phyloP scores from a whole-genome alignment of 2,113 vertebrate species.

The Platysternon megacephalum region DNA sequence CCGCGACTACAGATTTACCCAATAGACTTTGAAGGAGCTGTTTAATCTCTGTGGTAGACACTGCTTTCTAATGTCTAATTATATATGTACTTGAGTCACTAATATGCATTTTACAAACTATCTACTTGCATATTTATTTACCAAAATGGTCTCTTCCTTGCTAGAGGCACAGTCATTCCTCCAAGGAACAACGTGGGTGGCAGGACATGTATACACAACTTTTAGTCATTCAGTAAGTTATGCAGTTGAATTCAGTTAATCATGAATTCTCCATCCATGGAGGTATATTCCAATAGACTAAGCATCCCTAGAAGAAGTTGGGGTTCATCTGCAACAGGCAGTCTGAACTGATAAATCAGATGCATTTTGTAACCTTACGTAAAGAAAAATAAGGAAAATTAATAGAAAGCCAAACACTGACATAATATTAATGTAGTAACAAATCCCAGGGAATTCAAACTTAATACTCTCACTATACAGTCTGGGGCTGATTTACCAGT shows the following conservation, averaged over 20 bases:
- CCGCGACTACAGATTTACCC: constrained; percentile 57
- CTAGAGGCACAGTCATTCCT: not conserved
- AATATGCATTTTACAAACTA: constrained; percentile 59
- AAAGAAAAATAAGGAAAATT: not conserved
- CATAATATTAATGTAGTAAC: not conserved
- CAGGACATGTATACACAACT: not conserved
- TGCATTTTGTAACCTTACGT: not conserved
- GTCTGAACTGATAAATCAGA: not conserved
- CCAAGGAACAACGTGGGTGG: not conserved
- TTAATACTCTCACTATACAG: rapidly evolving
- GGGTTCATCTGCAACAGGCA: rapidly evolving
- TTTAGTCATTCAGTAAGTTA: not conserved
- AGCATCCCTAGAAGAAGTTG: rapidly evolving
- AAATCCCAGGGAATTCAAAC: not conserved
- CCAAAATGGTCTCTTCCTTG: constrained; percentile 36
- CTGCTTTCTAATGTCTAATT: constrained; percentile 57
- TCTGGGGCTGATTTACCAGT: not conserved
- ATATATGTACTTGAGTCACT: constrained; percentile 64
- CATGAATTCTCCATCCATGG: not conserved
- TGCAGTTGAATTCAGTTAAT: not conserved
- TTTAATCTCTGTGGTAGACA: constrained; percentile 42
- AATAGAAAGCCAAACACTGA: constrained; percentile 20
- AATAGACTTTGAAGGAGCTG: constrained; percentile 56
- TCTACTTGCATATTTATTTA: constrained; percentile 61
- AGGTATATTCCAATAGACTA: rapidly evolving